These are phyloP conservation scores for Lepidocyrtinus sp. DNA, from an alignment of 2,888 invertebrate species.

Conservation along the genomic window DNA sequence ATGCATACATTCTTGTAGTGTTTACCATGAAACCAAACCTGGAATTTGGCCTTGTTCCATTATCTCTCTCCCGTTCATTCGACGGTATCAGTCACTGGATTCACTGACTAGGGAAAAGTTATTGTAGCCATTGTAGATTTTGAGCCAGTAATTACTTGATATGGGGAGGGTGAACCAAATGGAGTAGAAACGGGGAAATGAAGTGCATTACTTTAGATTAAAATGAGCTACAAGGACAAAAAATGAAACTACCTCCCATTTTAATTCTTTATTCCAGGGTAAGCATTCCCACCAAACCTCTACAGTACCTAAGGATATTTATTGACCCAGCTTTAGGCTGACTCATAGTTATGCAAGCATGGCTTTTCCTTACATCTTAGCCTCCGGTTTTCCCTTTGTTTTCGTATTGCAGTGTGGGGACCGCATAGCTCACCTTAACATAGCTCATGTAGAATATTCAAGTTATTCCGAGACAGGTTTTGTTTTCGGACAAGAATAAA, in stretches of 20 bases:
- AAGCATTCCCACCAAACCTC: no score
- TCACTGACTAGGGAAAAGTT: background rate
- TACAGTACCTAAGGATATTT: background rate
- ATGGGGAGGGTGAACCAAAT: conserved; percentile 17
- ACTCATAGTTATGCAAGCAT: background rate
- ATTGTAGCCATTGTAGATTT: background rate
- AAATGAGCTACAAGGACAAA: background rate
- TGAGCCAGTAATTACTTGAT: conserved; percentile 16
- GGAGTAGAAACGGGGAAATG: background rate
- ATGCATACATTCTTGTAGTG: background rate
- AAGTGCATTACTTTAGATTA: conserved; percentile 10
- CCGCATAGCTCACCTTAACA: background rate
- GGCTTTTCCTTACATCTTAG: background rate
- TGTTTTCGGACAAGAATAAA: background rate
- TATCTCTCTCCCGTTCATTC: background rate
- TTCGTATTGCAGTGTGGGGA: no score
- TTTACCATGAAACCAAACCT: background rate
- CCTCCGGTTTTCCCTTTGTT: background rate
- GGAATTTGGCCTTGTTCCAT: background rate
- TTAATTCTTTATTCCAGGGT: no score
- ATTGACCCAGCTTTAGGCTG: background rate
- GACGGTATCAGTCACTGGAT: background rate
- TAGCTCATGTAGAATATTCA: no score
- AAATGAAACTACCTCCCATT: background rate
- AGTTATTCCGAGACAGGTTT: background rate